Conservation (phyloP, 2,888 invertebrate species). For the Campoplex nolae region DNA sequence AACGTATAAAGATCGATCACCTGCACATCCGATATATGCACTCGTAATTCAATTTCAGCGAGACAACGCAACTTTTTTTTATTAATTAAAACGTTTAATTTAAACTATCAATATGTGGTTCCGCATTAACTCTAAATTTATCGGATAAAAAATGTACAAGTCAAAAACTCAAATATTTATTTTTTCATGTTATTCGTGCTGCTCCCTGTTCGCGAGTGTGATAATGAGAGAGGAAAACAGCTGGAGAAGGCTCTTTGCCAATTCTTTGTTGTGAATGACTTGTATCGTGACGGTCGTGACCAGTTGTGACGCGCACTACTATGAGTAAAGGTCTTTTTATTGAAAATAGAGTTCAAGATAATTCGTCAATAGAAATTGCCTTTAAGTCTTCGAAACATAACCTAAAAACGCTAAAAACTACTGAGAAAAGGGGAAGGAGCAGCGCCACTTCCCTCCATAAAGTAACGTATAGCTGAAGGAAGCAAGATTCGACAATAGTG, state of each 20-base stretch:
- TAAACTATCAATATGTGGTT: conserved; percentile 9
- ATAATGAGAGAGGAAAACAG: conserved; percentile 37
- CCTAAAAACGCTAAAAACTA: conserved; percentile 11
- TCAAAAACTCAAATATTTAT: conserved; percentile 49
- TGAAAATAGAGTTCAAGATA: too few species aligned
- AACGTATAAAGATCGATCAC: conserved; percentile 16
- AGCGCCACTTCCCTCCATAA: too few species aligned
- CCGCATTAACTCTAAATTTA: conserved; percentile 10
- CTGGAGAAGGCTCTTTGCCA: conserved; percentile 34
- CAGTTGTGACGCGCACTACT: not conserved
- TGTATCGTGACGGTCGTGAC: not conserved
- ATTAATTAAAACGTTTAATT: not conserved
- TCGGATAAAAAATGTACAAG: conserved; percentile 6
- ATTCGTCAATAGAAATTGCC: conserved; percentile 4
- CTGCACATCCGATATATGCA: conserved; percentile 4
- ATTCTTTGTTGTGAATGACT: not conserved
- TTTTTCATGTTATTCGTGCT: conserved; percentile 50
- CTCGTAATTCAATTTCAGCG: not conserved
- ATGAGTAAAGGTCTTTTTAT: not conserved
- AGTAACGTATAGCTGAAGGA: too few species aligned
- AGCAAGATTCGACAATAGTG: not conserved
- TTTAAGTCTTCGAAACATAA: conserved; percentile 29
- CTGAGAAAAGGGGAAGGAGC: too few species aligned
- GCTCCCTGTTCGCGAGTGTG: not conserved
- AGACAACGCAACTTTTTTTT: not conserved